Evolutionary conservation across 2,888 invertebrate genomes (phyloP).

Genomic region (Anodontia alba): DNA sequence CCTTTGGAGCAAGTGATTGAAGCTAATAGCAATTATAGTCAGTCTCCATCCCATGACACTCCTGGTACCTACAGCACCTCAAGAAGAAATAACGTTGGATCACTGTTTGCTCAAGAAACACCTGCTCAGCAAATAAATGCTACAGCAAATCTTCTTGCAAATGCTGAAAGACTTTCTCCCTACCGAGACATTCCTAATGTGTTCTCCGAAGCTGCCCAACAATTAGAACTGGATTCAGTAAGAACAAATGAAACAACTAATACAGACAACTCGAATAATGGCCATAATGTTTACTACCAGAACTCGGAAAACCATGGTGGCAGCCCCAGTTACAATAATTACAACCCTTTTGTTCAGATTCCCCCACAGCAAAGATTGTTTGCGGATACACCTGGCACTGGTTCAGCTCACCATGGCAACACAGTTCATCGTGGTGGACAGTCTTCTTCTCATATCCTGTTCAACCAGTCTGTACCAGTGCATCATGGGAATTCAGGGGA

Average conservation of each 20-base stretch:
- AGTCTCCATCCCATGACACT: not conserved
- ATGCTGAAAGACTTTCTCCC: slow-evolving; percentile 47
- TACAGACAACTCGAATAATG: slow-evolving; percentile 16
- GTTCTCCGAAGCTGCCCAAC: slow-evolving; percentile 29
- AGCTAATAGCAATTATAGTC: slow-evolving; percentile 33
- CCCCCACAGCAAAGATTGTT: slow-evolving; percentile 54
- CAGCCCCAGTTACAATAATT: not conserved
- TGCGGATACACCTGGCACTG: slow-evolving; percentile 27
- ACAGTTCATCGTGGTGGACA: no score
- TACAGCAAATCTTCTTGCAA: slow-evolving; percentile 46
- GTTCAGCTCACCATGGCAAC: not conserved
- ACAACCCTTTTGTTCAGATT: slow-evolving; percentile 26
- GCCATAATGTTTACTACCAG: not conserved
- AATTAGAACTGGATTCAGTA: slow-evolving; percentile 41
- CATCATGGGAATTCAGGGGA: slow-evolving; percentile 25
- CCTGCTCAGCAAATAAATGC: slow-evolving; percentile 32
- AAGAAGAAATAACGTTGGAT: slow-evolving; percentile 25
- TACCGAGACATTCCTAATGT: slow-evolving; percentile 55
- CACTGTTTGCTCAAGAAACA: slow-evolving; percentile 39
- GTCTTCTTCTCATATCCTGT: slow-evolving; percentile 46
- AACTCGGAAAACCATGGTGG: slow-evolving; percentile 4
- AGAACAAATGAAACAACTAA: slow-evolving; percentile 35
- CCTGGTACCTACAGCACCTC: not conserved
- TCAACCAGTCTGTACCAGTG: slow-evolving; percentile 19
- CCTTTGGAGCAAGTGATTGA: slow-evolving; percentile 55